A percentile compares a stretch with the other conserved stretches of the same genome.
Conservation (phyloP, 2,888 invertebrate genomes). For the Plemyria rubiginata region DNA sequence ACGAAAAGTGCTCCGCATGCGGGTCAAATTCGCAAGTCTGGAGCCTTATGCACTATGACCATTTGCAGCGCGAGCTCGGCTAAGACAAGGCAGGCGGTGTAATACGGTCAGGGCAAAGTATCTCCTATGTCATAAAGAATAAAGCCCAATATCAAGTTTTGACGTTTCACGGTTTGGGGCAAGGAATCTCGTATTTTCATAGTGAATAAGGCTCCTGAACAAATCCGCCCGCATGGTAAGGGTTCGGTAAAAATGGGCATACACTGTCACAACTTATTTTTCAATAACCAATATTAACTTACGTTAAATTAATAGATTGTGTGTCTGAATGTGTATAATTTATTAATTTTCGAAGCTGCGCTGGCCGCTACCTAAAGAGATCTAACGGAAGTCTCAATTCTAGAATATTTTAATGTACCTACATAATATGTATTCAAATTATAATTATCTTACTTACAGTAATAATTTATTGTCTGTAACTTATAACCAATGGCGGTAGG, state of each 20-base stretch:
- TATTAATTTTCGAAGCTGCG: conserved; percentile 20
- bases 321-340: conserved; percentile 12
- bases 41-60: no score
- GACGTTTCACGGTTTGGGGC: no score
- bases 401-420: conserved; percentile 26
- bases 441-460: conserved; percentile 37
- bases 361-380: conserved; percentile 9
- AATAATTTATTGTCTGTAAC: conserved; percentile 57
- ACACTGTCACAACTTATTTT: not conserved
- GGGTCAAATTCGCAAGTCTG: no score
- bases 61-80: no score
- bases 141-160: no score
- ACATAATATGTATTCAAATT: conserved; percentile 19
- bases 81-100: no score
- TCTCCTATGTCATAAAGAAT: no score
- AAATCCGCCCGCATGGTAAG: not conserved
- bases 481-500: conserved; percentile 65
- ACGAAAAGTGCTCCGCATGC: no score
- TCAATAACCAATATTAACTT: not conserved
- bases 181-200: no score
- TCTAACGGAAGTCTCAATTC: not conserved
- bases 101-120: no score
- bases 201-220: no score
- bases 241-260: not conserved
- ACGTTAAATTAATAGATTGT: conserved; percentile 1